phyloP scores from a whole-genome alignment of 2,113 vertebrate genomes.

The Nematolebias whitei region DNA sequence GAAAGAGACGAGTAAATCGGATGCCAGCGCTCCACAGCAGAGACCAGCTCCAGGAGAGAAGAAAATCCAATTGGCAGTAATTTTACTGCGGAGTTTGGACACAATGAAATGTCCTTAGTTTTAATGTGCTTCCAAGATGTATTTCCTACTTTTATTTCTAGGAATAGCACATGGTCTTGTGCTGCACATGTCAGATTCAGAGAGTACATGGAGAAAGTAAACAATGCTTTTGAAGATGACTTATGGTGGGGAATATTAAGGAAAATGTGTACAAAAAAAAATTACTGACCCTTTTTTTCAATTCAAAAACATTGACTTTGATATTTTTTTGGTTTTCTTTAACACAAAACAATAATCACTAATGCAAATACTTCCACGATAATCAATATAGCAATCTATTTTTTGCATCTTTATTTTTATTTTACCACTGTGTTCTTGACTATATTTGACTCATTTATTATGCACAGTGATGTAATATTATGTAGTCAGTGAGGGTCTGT shows the following conservation, averaged over 20 bases:
- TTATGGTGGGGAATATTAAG: background rate
- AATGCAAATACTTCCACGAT: too few species aligned
- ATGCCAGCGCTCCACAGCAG: constrained; percentile 13
- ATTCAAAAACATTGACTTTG: too few species aligned
- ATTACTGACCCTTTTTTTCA: too few species aligned
- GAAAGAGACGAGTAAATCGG: background rate
- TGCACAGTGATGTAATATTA: too few species aligned
- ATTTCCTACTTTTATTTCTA: constrained; percentile 30
- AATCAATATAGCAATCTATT: too few species aligned
- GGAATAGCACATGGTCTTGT: constrained; percentile 15
- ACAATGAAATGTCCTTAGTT: constrained; percentile 15
- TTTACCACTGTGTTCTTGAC: too few species aligned
- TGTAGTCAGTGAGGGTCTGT: too few species aligned
- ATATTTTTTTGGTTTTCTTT: too few species aligned
- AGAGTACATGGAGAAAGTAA: background rate
- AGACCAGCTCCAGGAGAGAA: constrained; percentile 10
- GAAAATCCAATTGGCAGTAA: background rate
- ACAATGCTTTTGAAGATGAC: background rate
- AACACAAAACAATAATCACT: too few species aligned
- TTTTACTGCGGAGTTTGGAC: background rate
- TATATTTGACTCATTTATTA: too few species aligned
- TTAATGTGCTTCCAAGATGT: constrained; percentile 26
- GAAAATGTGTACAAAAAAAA: background rate
- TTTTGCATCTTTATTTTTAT: too few species aligned
- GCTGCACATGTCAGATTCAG: background rate